phyloP scores from a whole-genome alignment of 2,797 vertebrate species.

The Melanotaenia nigrans region DNA sequence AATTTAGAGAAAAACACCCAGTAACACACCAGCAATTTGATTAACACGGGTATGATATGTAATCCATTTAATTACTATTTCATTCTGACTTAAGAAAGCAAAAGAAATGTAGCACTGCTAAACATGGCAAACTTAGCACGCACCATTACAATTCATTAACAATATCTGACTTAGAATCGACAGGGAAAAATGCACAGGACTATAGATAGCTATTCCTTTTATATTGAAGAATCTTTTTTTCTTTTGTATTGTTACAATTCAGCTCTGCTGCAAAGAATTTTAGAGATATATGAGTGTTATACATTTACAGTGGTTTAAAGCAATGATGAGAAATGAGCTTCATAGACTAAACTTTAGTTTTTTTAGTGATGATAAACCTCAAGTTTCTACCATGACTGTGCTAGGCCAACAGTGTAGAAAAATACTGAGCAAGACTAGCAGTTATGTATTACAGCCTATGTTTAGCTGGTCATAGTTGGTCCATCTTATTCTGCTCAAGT shows the following conservation, averaged over 20 bases:
- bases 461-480: not conserved
- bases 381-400: not conserved
- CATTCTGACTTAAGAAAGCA: slow-evolving; percentile 2
- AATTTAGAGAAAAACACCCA: slow-evolving; percentile 4
- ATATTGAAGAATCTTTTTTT: not conserved
- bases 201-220: not conserved
- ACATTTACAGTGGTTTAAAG: not conserved
- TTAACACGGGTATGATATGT: slow-evolving; percentile 18
- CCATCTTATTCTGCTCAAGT: not conserved
- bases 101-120: slow-evolving; percentile 1
- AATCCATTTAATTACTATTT: slow-evolving; percentile 7
- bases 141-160: not conserved
- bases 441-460: not conserved
- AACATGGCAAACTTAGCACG: not conserved
- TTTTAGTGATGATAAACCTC: not conserved
- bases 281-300: not conserved
- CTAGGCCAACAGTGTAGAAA: not conserved
- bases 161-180: not conserved
- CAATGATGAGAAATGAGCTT: not conserved
- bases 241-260: not conserved
- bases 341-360: not conserved
- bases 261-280: not conserved
- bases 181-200: not conserved
- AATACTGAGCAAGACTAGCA: not conserved
- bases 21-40: slow-evolving; percentile 10